phyloP scores from a whole-genome alignment of 1,140 invertebrate species.

The Trachymyrmex septentrionalis region DNA sequence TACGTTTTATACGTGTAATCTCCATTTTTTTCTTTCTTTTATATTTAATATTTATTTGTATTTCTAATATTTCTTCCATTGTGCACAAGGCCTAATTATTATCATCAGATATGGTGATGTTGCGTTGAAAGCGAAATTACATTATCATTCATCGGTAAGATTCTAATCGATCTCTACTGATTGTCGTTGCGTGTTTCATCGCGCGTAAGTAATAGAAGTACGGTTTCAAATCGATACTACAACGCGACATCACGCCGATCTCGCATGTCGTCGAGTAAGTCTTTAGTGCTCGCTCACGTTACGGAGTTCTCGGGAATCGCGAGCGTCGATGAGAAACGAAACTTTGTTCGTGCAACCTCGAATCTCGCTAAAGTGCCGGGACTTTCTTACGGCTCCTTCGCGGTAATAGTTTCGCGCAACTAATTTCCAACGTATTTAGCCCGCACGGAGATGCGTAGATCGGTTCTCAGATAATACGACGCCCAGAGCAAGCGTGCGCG shows the following conservation, averaged over 20 bases:
- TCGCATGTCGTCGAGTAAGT: not conserved
- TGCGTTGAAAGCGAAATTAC: not conserved
- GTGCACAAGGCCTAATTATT: not conserved
- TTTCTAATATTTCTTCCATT: too few species aligned
- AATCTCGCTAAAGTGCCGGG: not conserved
- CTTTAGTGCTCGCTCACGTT: conserved; percentile 21
- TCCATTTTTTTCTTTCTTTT: too few species aligned
- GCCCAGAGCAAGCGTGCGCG: not conserved
- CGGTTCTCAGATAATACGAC: not conserved
- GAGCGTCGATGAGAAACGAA: conserved; percentile 51
- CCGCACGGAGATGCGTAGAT: conserved; percentile 26
- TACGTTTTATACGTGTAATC: too few species aligned
- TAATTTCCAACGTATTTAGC: conserved; percentile 64
- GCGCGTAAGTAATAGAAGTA: not conserved
- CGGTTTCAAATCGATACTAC: conserved; percentile 24
- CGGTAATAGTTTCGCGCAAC: conserved; percentile 69
- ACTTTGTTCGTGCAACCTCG: conserved; percentile 32
- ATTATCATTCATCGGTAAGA: not conserved
- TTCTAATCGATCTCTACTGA: conserved; percentile 10
- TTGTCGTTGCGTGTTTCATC: conserved; percentile 12
- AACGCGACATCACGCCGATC: conserved; percentile 4
- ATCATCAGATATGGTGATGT: not conserved
- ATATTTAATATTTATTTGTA: too few species aligned
- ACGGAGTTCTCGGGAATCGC: conserved; percentile 22
- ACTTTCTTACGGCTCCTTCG: conserved; percentile 63